Conservation (phyloP, 1,140 invertebrate species). For the Drosophila nigromelanica region DNA sequence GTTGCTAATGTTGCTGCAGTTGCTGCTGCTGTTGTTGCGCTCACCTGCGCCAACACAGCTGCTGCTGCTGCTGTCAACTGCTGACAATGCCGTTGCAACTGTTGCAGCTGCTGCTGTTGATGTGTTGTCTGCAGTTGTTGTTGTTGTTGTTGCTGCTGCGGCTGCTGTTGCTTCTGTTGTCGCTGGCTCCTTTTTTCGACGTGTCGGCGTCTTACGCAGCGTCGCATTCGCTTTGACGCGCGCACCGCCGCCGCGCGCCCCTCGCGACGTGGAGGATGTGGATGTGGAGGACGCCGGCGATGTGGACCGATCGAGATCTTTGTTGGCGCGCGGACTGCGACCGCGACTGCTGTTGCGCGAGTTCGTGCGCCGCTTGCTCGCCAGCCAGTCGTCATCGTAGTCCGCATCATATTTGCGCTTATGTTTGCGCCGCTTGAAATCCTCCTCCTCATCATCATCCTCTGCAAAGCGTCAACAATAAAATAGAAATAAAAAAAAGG, state of each 20-base stretch:
- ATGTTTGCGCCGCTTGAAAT: slow-evolving; percentile 73
- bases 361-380: slow-evolving; percentile 56
- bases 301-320: slow-evolving; percentile 75
- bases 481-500: slow-evolving; percentile 1
- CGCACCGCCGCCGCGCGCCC: slow-evolving; percentile 35
- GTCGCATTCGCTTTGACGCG: slow-evolving; percentile 50
- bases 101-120: slow-evolving; percentile 5
- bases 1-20: slow-evolving; percentile 20
- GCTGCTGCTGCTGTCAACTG: slow-evolving; percentile 12
- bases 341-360: slow-evolving; percentile 73
- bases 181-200: slow-evolving; percentile 71
- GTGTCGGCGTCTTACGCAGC: slow-evolving; percentile 73
- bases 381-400: slow-evolving; percentile 82
- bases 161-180: slow-evolving; percentile 27
- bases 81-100: slow-evolving; percentile 2
- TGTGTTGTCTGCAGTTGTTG: slow-evolving; percentile 10
- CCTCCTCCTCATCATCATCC: slow-evolving; percentile 80
- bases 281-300: slow-evolving; percentile 79
- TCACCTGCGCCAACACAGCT: slow-evolving; percentile 60
- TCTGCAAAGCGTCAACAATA: slow-evolving; percentile 31
- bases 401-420: slow-evolving; percentile 79
- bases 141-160: slow-evolving; percentile 10
- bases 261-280: slow-evolving; percentile 69
- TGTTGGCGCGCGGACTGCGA: slow-evolving; percentile 63
- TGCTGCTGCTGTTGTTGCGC: slow-evolving; percentile 51